Conservation (phyloP, 2,888 invertebrate species). For the Yponomeuta sedellus region DNA sequence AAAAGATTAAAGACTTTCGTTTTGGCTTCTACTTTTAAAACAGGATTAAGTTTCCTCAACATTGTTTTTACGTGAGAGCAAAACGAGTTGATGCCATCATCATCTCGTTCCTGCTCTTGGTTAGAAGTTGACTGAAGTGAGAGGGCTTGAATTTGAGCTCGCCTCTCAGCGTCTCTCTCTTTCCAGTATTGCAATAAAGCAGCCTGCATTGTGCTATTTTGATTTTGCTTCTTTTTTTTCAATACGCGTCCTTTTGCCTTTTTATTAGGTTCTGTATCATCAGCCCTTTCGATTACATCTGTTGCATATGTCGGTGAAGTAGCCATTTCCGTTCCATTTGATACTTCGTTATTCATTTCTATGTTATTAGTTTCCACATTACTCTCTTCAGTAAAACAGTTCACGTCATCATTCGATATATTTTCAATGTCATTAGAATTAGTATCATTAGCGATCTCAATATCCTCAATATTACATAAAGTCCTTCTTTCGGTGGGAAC, state of each 20-base stretch:
- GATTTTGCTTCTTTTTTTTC: background rate
- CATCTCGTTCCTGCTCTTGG: conserved; percentile 10
- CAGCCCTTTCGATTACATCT: conserved; percentile 10
- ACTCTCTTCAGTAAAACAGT: conserved; percentile 15
- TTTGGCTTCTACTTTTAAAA: conserved; percentile 19
- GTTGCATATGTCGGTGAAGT: conserved; percentile 12
- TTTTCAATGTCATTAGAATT: conserved; percentile 11
- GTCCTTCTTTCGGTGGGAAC: conserved; percentile 17
- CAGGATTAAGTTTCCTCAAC: conserved; percentile 4
- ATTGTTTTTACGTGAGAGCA: conserved; percentile 9
- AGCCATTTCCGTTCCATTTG: conserved; percentile 13
- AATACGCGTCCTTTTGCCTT: conserved; percentile 1
- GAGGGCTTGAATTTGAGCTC: conserved; percentile 14
- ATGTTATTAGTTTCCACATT: conserved; percentile 15
- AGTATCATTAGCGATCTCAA: conserved; percentile 15
- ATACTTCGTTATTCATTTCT: conserved; percentile 16
- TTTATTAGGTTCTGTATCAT: conserved; percentile 11
- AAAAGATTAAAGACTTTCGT: conserved; percentile 19
- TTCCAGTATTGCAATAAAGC: conserved; percentile 16
- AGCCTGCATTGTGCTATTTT: conserved; percentile 14
- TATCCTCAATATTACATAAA: conserved; percentile 4
- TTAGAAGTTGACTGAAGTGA: conserved; percentile 2
- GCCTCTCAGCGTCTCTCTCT: conserved; percentile 17
- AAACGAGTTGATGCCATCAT: conserved; percentile 9
- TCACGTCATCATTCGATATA: background rate